Evolutionary conservation across 2,113 vertebrate genomes (phyloP).

Genomic region (Podarcis cretensis): DNA sequence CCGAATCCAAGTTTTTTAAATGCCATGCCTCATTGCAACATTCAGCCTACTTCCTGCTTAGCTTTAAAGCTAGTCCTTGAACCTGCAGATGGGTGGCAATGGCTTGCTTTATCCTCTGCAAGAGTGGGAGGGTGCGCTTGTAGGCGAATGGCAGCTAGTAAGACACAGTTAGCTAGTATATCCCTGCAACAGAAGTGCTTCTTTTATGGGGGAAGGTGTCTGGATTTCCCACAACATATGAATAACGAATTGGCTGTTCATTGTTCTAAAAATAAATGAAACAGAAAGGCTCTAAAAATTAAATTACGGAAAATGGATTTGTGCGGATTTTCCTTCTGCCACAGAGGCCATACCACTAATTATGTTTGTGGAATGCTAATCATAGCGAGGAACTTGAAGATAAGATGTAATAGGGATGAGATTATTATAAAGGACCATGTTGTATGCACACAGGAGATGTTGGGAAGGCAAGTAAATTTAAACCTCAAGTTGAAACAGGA

Average conservation of each 20-base stretch:
- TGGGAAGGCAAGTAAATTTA: neutral
- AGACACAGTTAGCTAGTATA: neutral
- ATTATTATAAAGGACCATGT: neutral
- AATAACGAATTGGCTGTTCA: neutral
- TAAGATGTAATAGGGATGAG: neutral
- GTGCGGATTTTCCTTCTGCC: neutral
- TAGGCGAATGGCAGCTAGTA: no score
- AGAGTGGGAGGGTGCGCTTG: neutral
- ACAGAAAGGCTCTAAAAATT: neutral
- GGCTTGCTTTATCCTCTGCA: neutral
- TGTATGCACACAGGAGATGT: neutral
- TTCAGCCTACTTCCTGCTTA: no score
- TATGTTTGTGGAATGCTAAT: constrained; percentile 5
- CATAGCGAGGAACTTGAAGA: neutral
- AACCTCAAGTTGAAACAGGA: neutral
- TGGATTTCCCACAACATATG: neutral
- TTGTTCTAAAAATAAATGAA: neutral
- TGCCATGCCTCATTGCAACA: neutral
- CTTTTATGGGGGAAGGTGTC: neutral
- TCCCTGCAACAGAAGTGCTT: neutral
- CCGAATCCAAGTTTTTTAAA: neutral
- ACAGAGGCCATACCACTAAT: neutral
- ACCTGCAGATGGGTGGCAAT: neutral
- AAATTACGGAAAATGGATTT: neutral
- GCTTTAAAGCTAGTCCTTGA: neutral